Percentiles rank a stretch among this genome's conserved stretches.
Conservation (phyloP, 2,113 vertebrate species). For the cat (Felis catus) region F.catus_Fca126_mat1.0 CM031418.1:120558501-120559000, state of each 20-base stretch:
- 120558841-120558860: neutral
- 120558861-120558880: conserved; percentile 21
- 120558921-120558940: neutral
- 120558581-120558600: neutral
- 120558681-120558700: neutral
- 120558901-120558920: conserved; percentile 24
- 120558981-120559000: neutral
- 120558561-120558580: neutral
- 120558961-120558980: neutral
- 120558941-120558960: neutral
- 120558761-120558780: conserved; percentile 24
- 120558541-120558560: neutral
- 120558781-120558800: neutral
- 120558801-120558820: conserved; percentile 23
- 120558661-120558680: neutral
- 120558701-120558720: neutral
- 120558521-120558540: neutral
- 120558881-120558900: neutral
- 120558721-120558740: neutral
- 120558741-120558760: neutral
- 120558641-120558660: neutral
- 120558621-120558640: neutral
- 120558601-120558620: neutral
- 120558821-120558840: neutral
- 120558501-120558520: neutral